Conservation (phyloP, 2,113 vertebrate genomes). For the Octodon degus region DNA sequence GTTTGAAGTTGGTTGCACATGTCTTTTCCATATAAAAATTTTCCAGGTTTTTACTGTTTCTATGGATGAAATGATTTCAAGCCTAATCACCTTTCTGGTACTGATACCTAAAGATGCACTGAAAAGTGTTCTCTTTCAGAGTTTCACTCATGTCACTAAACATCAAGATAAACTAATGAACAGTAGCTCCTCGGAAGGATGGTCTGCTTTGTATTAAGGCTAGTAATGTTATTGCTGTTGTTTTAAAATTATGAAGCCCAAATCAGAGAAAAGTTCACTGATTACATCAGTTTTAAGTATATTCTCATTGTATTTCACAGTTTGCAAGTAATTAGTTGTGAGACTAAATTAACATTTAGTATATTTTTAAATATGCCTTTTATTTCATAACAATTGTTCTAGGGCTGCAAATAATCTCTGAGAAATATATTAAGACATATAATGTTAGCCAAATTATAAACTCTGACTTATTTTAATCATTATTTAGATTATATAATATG, state of each 20-base stretch:
- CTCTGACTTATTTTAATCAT: background rate
- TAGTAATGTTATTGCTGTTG: background rate
- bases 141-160: background rate
- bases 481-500: background rate
- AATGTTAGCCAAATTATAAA: background rate
- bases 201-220: background rate
- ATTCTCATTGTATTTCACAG: background rate
- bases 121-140: background rate
- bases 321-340: background rate
- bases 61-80: background rate
- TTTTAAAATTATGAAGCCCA: background rate
- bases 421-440: background rate
- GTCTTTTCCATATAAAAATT: background rate
- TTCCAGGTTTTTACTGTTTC: background rate
- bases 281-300: background rate
- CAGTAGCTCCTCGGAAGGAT: background rate
- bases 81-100: background rate
- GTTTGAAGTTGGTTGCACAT: background rate
- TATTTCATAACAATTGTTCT: background rate
- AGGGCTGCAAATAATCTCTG: background rate
- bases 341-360: conserved; percentile 24
- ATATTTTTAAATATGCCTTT: conserved; percentile 14
- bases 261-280: background rate
- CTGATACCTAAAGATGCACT: background rate
- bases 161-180: background rate